These are phyloP conservation scores for Brachionus plicatilis DNA, from an alignment of 1,140 invertebrate genomes.

Conservation along the genomic window DNA sequence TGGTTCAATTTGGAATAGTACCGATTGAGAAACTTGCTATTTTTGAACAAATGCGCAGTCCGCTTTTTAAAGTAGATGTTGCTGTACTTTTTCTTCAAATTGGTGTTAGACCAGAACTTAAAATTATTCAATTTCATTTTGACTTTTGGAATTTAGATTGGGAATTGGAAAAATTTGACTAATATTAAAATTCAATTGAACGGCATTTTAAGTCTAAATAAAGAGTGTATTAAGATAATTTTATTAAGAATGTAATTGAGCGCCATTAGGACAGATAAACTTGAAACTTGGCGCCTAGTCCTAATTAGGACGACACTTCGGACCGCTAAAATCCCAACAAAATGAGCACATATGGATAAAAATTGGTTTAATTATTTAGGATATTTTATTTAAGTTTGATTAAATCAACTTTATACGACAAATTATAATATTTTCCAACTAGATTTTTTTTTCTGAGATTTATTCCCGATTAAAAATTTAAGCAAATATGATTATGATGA, in stretches of 20 bases:
- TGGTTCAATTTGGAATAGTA: not conserved
- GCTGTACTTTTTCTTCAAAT: not conserved
- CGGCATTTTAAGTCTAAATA: not conserved
- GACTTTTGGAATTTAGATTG: not conserved
- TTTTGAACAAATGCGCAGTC: not conserved
- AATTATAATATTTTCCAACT: constrained; percentile 16
- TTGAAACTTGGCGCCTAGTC: not conserved
- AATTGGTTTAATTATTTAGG: not conserved
- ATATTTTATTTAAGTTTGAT: not conserved
- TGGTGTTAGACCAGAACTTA: not conserved
- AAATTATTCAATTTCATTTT: constrained; percentile 28
- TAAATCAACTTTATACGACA: constrained; percentile 5
- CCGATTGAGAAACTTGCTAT: not conserved
- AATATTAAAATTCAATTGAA: not conserved
- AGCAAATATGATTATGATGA: constrained; percentile 37
- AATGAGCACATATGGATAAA: not conserved
- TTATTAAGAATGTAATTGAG: not conserved
- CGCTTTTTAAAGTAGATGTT: constrained; percentile 11
- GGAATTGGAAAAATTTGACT: not conserved
- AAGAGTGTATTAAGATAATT: not conserved
- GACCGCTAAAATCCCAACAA: not conserved
- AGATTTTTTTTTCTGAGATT: not conserved
- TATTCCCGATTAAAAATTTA: constrained; percentile 13
- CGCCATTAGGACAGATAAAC: not conserved
- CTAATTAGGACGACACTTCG: not conserved